Percentiles rank a stretch among this genome's conserved stretches.
These are phyloP conservation scores for Hydropotes inermis DNA, from an alignment of 2,113 vertebrate species.

Conservation along the genomic window DNA sequence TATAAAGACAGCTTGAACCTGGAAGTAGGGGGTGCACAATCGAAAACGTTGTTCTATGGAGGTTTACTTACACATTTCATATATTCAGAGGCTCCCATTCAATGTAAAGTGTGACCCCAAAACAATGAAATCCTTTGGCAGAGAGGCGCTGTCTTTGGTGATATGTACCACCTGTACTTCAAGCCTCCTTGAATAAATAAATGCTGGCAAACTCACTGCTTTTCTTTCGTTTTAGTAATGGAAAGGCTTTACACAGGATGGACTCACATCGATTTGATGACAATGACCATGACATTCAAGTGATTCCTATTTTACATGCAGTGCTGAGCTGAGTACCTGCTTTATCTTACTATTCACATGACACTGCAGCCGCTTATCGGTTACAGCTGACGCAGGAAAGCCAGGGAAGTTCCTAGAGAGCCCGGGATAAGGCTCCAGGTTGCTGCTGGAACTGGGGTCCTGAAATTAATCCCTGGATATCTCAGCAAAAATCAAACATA, in stretches of 20 bases:
- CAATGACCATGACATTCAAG: conserved; percentile 37
- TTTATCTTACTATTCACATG: neutral
- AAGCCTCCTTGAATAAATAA: conserved; percentile 33
- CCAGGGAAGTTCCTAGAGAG: neutral
- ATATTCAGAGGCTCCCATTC: neutral
- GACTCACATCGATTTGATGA: neutral
- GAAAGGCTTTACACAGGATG: neutral
- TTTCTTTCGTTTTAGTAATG: conserved; percentile 31
- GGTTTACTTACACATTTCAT: neutral
- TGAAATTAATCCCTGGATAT: neutral
- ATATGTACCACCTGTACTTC: neutral
- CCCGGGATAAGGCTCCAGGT: neutral
- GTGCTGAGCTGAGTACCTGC: neutral
- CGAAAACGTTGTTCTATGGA: neutral
- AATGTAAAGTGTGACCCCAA: neutral
- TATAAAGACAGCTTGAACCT: neutral
- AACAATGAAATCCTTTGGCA: neutral
- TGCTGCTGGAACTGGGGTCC: neutral
- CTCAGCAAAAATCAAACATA: neutral
- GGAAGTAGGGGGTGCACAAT: neutral
- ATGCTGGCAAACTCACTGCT: neutral
- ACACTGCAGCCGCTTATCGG: conserved; percentile 13
- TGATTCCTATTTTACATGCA: conserved; percentile 4
- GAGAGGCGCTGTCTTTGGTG: neutral
- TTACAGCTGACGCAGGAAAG: neutral